Conservation (phyloP, 2,888 invertebrate species). For the Strigamia maritima region DNA sequence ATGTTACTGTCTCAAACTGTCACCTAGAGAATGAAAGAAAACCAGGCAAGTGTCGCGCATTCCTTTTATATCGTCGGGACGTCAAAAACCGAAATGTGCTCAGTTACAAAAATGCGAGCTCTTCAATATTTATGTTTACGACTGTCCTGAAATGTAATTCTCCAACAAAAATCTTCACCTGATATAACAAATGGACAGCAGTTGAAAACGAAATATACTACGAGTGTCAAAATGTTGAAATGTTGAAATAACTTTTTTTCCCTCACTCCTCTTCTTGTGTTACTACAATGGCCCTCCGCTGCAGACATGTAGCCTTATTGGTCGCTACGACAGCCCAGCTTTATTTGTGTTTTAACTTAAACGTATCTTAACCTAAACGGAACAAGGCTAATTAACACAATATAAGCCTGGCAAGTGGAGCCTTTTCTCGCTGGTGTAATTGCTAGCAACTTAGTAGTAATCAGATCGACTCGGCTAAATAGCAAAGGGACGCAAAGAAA, state of each 20-base stretch:
- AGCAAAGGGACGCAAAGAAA: neutral
- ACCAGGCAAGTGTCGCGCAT: constrained; percentile 24
- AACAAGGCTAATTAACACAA: constrained; percentile 9
- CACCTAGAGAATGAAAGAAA: constrained; percentile 19
- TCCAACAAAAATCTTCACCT: constrained; percentile 1
- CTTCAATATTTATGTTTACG: constrained; percentile 32
- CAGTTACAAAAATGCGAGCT: constrained; percentile 17
- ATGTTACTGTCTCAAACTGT: constrained; percentile 9
- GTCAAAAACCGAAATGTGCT: constrained; percentile 20
- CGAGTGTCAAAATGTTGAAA: constrained; percentile 1
- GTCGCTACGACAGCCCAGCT: neutral
- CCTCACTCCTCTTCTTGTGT: neutral
- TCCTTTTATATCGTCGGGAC: constrained; percentile 21
- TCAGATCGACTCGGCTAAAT: constrained; percentile 2
- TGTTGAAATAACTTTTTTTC: neutral
- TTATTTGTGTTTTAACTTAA: neutral
- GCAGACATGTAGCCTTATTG: neutral
- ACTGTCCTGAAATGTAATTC: constrained; percentile 32
- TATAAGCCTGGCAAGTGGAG: neutral
- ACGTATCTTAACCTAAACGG: neutral
- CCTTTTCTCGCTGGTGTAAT: constrained; percentile 21
- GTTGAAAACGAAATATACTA: constrained; percentile 20
- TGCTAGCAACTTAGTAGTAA: constrained; percentile 9
- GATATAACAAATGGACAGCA: neutral
- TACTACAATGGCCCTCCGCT: neutral